Evolutionary conservation across 2,797 vertebrate genomes (phyloP).

Genomic region (Epinephelus coioides): DNA sequence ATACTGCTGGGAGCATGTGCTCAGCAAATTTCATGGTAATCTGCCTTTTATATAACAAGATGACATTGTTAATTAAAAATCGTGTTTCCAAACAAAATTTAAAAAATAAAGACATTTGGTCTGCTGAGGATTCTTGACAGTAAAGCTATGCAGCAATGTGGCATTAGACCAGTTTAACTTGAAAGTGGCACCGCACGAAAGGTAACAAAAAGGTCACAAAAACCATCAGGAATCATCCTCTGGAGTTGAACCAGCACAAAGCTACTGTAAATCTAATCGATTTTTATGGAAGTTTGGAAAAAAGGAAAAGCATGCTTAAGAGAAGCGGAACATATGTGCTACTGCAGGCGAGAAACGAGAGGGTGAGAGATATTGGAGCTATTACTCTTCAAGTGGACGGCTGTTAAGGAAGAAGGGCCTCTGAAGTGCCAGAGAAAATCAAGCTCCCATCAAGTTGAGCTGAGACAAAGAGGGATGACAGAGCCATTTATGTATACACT

Average conservation of each 20-base stretch:
- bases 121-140: neutral
- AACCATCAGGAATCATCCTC: neutral
- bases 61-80: neutral
- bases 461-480: conserved; percentile 21
- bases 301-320: neutral
- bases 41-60: neutral
- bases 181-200: neutral
- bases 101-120: too few relatives aligned
- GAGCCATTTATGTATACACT: neutral
- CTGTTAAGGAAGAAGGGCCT: conserved; percentile 31
- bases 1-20: neutral
- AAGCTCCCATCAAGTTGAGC: conserved; percentile 26
- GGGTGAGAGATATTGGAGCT: conserved; percentile 32
- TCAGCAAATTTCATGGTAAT: neutral
- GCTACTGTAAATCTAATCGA: neutral
- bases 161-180: neutral
- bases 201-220: neutral
- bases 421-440: conserved; percentile 53
- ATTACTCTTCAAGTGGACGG: conserved; percentile 49
- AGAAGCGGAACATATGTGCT: conserved; percentile 24
- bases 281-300: conserved; percentile 22
- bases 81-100: neutral
- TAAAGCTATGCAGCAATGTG: neutral
- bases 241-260: neutral
- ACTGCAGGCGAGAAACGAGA: conserved; percentile 4